A percentile compares a stretch with the other conserved stretches of the same genome.
phyloP scores from a whole-genome alignment of 2,888 invertebrate species.

The Dryococelus australis region DNA sequence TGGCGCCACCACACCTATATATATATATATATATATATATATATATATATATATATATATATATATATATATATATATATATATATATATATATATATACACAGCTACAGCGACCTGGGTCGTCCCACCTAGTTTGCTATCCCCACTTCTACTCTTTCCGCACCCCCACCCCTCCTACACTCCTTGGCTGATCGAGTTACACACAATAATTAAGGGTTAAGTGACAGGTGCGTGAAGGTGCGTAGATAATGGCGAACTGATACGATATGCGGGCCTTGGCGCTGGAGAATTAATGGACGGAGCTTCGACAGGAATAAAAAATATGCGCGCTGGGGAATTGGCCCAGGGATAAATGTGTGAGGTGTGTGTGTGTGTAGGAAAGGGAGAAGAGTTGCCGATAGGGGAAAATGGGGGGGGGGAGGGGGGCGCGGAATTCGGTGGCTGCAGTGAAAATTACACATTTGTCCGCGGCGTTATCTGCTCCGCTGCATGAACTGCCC shows the following conservation, averaged over 20 bases:
- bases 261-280: neutral
- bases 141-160: neutral
- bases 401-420: neutral
- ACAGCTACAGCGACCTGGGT: too few relatives aligned
- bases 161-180: neutral
- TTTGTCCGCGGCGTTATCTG: conserved; percentile 13
- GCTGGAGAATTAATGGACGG: neutral
- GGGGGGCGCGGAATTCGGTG: conserved; percentile 3
- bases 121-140: too few relatives aligned
- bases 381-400: neutral
- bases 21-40: too few relatives aligned
- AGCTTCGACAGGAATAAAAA: too few relatives aligned
- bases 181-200: conserved; percentile 16
- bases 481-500: neutral
- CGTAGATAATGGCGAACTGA: neutral
- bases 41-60: too few relatives aligned
- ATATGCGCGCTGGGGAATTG: neutral
- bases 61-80: too few relatives aligned
- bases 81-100: too few relatives aligned
- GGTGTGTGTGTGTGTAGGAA: neutral
- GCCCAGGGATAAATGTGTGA: neutral
- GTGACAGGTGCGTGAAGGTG: neutral
- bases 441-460: neutral
- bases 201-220: neutral
- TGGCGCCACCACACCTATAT: too few relatives aligned